Evolutionary conservation across 2,113 vertebrate species (phyloP).

Genomic region (Engystomops pustulosus): DNA sequence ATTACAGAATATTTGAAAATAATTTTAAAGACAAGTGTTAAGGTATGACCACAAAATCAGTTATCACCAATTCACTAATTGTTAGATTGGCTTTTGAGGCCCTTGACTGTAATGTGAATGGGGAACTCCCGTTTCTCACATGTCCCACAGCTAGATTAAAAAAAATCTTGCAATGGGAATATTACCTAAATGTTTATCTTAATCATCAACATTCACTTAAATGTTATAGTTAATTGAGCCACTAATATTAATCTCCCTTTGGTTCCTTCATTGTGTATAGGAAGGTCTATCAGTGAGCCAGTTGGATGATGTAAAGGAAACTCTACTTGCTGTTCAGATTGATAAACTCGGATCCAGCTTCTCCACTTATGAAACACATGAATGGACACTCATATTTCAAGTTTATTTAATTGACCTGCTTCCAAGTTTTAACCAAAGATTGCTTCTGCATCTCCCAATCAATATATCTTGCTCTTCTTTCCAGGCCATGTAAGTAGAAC

Average conservation of each 20-base stretch:
- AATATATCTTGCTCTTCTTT: neutral
- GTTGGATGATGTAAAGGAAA: neutral
- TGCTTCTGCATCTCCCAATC: neutral
- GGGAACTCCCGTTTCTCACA: too few relatives aligned
- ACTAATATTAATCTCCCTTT: neutral
- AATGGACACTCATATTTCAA: constrained; percentile 29
- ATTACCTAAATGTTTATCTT: too few relatives aligned
- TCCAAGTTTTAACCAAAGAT: neutral
- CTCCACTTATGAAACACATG: neutral
- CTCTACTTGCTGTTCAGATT: neutral
- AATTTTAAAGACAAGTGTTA: neutral
- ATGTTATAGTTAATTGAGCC: neutral
- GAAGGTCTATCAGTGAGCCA: neutral
- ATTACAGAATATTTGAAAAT: constrained; percentile 8
- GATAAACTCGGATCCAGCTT: neutral
- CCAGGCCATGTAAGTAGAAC: neutral
- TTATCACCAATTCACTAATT: too few relatives aligned
- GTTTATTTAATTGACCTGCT: neutral
- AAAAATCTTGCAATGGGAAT: too few relatives aligned
- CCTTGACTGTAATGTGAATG: too few relatives aligned
- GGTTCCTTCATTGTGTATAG: neutral
- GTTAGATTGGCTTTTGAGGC: too few relatives aligned
- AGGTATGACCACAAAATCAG: too few relatives aligned
- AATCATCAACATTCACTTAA: too few relatives aligned
- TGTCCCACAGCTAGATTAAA: too few relatives aligned